These are phyloP conservation scores for Cephus sareptanus DNA, from an alignment of 2,888 invertebrate species.

Conservation along the genomic window DNA sequence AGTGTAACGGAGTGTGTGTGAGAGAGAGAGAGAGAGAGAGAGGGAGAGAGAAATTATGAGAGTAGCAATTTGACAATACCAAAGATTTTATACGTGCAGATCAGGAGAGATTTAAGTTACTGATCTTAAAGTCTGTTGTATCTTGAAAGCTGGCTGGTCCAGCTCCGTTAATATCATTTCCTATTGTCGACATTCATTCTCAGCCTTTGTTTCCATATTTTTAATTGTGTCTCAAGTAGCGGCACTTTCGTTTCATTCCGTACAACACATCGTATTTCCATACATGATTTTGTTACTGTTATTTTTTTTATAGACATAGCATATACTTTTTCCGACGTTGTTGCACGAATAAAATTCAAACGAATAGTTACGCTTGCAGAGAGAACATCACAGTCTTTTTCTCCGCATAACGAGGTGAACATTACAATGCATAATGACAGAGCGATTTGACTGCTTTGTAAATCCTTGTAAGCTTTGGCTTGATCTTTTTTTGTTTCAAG, in stretches of 20 bases:
- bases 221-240: not conserved
- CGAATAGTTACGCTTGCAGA: not conserved
- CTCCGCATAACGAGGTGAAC: not conserved
- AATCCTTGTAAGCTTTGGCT: slow-evolving; percentile 30
- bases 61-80: slow-evolving; percentile 43
- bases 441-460: slow-evolving; percentile 12
- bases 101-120: slow-evolving; percentile 29
- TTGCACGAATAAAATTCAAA: not conserved
- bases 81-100: slow-evolving; percentile 42
- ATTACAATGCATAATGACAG: not conserved
- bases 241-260: not conserved
- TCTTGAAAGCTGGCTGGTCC: slow-evolving; percentile 51
- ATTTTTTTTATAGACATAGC: not conserved
- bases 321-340: not conserved
- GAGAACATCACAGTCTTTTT: not conserved
- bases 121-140: not conserved
- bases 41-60: not conserved
- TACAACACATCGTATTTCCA: not conserved
- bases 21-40: no score
- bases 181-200: not conserved
- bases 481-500: slow-evolving; percentile 42
- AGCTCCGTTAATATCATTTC: slow-evolving; percentile 27
- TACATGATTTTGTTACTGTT: slow-evolving; percentile 2
- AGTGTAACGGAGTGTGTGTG: not conserved
- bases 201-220: not conserved